Conservation (phyloP, 2,113 vertebrate species). For the Bubo blakistoni region DNA sequence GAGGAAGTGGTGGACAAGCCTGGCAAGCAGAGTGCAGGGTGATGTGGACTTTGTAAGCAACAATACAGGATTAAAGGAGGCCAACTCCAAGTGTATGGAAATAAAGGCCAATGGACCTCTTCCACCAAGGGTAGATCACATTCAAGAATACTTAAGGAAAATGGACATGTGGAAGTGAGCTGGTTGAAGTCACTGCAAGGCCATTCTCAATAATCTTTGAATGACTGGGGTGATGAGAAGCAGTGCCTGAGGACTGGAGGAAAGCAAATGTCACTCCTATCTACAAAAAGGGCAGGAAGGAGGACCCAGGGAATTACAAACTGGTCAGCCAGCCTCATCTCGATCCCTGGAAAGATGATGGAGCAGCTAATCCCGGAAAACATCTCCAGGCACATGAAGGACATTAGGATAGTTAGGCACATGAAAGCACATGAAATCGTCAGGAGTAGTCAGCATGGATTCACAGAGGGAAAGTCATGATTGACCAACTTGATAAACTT, state of each 20-base stretch:
- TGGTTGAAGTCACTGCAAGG: neutral
- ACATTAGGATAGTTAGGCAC: neutral
- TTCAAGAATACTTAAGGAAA: neutral
- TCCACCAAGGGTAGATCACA: neutral
- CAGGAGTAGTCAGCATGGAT: neutral
- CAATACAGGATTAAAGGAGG: neutral
- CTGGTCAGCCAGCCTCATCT: neutral
- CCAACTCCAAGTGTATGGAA: neutral
- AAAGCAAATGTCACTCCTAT: neutral
- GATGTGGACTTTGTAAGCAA: neutral
- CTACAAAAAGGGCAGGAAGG: neutral
- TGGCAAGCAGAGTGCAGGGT: neutral
- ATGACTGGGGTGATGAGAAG: neutral
- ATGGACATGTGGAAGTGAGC: fast-evolving
- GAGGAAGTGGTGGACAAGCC: neutral
- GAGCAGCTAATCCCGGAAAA: neutral
- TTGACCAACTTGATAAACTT: neutral
- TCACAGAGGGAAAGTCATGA: neutral
- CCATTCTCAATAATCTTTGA: neutral
- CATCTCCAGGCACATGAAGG: neutral
- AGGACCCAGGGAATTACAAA: neutral
- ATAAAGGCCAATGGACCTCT: neutral
- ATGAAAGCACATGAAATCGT: neutral
- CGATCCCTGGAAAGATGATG: neutral
- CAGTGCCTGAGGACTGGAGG: neutral